These are phyloP conservation scores for Alsophila aescularia DNA, from an alignment of 2,888 invertebrate genomes.

Conservation along the genomic window DNA sequence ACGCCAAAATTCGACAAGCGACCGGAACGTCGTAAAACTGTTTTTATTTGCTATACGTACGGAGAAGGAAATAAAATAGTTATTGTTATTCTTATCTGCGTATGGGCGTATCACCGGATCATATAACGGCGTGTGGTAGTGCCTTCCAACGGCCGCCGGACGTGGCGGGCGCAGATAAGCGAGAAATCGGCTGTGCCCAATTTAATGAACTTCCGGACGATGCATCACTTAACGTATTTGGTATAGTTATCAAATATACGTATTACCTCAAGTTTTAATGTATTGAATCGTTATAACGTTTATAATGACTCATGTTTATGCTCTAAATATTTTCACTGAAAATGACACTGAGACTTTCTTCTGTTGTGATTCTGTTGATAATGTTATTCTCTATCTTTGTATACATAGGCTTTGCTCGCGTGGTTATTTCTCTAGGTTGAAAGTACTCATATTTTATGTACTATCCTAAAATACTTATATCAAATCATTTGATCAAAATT, in stretches of 20 bases:
- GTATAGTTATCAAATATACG: not conserved
- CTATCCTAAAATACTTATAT: too few species aligned
- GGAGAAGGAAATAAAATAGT: constrained; percentile 21
- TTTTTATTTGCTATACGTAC: constrained; percentile 17
- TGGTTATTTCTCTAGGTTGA: too few species aligned
- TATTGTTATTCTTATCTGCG: constrained; percentile 22
- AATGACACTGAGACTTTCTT: too few species aligned
- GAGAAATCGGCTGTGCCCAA: not conserved
- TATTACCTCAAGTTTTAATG: not conserved
- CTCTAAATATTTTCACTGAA: too few species aligned
- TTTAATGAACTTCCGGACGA: constrained; percentile 4
- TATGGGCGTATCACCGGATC: constrained; percentile 3
- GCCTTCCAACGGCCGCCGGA: not conserved
- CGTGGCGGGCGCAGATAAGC: not conserved
- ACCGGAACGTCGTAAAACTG: constrained; percentile 15
- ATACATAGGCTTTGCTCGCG: too few species aligned
- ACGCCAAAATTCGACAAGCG: not conserved
- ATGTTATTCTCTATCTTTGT: too few species aligned
- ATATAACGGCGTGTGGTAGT: constrained; percentile 2
- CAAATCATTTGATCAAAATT: too few species aligned
- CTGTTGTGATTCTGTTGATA: too few species aligned
- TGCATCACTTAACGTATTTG: not conserved
- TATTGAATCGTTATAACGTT: not conserved
- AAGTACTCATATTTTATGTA: too few species aligned
- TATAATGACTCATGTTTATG: too few species aligned